Evolutionary conservation across 2,888 invertebrate species (phyloP).

Genomic region (Pyrrhosoma nymphula): DNA sequence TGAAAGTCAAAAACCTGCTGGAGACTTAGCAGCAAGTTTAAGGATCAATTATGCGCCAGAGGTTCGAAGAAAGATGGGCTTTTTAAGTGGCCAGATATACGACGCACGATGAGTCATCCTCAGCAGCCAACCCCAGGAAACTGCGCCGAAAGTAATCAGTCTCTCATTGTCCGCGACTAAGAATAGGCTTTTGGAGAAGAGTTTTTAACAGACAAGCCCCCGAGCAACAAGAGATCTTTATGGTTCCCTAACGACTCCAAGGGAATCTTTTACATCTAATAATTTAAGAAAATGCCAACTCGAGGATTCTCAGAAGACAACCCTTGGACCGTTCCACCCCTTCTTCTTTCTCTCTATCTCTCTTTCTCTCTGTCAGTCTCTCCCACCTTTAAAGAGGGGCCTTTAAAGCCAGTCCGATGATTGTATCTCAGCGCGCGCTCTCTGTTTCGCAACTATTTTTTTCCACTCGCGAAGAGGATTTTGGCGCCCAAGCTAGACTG

Average conservation of each 20-base stretch:
- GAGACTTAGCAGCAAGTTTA: not conserved
- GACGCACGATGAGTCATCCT: not conserved
- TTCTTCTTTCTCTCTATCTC: not conserved
- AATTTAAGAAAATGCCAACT: not conserved
- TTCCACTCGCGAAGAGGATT: not conserved
- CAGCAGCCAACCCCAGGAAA: not conserved
- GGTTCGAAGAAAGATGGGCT: not conserved
- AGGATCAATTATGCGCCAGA: not conserved
- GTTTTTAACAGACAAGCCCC: not conserved
- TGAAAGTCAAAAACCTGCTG: not conserved
- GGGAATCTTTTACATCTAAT: not conserved
- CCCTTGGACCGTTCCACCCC: not conserved
- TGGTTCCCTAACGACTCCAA: not conserved
- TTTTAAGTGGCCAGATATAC: not conserved
- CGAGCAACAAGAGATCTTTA: slow-evolving; percentile 3
- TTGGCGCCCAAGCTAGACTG: slow-evolving; percentile 46
- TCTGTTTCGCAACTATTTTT: not conserved
- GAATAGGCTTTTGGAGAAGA: not conserved
- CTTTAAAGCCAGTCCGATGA: not conserved
- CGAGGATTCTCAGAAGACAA: not conserved
- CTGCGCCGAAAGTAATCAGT: slow-evolving; percentile 11
- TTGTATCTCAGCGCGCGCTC: not conserved
- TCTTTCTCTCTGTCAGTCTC: not conserved
- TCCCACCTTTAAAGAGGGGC: not conserved
- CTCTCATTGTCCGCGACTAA: not conserved